phyloP scores from a whole-genome alignment of 2,888 invertebrate genomes.

The Alviniconcha strummeri region DNA sequence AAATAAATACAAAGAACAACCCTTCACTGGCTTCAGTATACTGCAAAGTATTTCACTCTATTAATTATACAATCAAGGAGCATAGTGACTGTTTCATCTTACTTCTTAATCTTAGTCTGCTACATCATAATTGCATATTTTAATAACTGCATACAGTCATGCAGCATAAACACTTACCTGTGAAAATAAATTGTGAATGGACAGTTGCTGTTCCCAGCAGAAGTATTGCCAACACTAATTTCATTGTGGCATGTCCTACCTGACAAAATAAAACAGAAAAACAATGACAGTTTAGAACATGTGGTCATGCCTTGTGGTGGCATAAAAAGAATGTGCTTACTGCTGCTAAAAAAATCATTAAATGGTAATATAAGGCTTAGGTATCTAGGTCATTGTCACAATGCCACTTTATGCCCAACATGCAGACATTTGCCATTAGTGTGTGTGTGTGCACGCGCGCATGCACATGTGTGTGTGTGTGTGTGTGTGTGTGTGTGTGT shows the following conservation, averaged over 20 bases:
- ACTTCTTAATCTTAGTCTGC: too few species aligned
- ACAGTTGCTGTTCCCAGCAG: conserved; percentile 6
- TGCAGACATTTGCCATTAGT: neutral
- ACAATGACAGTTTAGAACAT: neutral
- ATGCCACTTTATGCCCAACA: too few species aligned
- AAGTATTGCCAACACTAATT: neutral
- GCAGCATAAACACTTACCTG: neutral
- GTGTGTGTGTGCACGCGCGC: neutral
- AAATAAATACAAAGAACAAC: too few species aligned
- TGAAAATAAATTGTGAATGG: neutral
- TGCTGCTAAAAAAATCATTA: neutral
- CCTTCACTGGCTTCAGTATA: too few species aligned
- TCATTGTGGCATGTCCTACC: conserved; percentile 18
- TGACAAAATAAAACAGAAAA: neutral
- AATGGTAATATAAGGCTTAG: neutral
- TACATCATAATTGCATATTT: too few species aligned
- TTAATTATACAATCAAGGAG: too few species aligned
- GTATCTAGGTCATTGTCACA: too few species aligned
- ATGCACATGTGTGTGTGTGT: neutral
- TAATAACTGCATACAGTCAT: too few species aligned
- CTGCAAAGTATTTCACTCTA: too few species aligned
- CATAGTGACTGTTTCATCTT: too few species aligned
- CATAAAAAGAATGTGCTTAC: neutral
- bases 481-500: neutral
- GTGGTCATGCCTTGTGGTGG: neutral